Evolutionary conservation across 2,797 vertebrate genomes (phyloP).

Genomic region (Pipistrellus nathusii): DNA sequence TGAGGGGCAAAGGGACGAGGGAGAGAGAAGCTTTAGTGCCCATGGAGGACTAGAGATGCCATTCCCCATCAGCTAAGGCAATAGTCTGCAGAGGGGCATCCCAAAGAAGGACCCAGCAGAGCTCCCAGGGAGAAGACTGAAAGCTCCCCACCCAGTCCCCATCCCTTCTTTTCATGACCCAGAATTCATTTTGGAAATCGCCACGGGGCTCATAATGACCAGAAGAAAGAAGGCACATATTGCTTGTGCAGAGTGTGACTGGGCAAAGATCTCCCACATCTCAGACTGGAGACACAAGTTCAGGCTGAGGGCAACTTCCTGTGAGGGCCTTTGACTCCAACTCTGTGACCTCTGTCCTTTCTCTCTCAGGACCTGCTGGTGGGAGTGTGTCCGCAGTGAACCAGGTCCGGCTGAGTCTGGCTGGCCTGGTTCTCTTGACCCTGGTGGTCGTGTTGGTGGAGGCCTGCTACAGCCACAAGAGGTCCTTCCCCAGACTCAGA

Average conservation of each 20-base stretch:
- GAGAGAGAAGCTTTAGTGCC: background rate
- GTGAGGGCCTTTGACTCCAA: background rate
- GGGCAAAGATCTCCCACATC: background rate
- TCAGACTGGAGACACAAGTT: background rate
- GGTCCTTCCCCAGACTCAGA: background rate
- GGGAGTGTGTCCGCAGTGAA: too few species aligned
- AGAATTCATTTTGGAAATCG: background rate
- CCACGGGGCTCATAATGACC: background rate
- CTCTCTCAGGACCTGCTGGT: background rate
- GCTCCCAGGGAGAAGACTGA: background rate
- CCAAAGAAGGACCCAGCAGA: background rate
- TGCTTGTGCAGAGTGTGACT: background rate
- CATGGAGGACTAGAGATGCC: rapidly evolving
- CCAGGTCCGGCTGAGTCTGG: background rate
- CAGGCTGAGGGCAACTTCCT: too few species aligned
- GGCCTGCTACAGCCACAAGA: background rate
- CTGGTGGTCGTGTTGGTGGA: background rate
- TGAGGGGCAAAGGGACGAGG: background rate
- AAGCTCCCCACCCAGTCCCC: background rate
- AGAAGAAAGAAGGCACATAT: background rate
- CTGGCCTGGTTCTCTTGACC: background rate
- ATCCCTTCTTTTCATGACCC: background rate
- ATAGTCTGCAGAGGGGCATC: background rate
- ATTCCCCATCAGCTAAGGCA: too few species aligned
- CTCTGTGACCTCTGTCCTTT: background rate